phyloP scores from a whole-genome alignment of 2,113 vertebrate genomes.

The Damaliscus lunatus region DNA sequence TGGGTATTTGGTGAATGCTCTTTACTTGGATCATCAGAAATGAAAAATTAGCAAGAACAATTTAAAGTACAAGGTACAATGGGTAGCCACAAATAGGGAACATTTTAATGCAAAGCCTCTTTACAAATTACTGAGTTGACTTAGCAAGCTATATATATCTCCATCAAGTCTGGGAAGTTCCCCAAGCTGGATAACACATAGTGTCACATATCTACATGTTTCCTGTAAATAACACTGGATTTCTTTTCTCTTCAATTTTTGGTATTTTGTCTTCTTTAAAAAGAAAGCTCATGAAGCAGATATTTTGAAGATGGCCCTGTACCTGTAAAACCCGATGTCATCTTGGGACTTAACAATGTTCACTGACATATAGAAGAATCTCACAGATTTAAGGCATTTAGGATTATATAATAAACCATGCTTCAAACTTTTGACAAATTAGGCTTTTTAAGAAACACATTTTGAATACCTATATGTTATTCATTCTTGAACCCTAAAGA shows the following conservation, averaged over 20 bases:
- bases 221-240: background rate
- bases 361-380: background rate
- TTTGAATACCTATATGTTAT: conserved; percentile 1
- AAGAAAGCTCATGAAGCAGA: background rate
- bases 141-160: background rate
- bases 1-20: background rate
- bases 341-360: background rate
- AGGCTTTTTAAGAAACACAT: background rate
- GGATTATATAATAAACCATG: background rate
- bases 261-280: background rate
- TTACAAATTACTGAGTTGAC: background rate
- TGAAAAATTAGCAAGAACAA: conserved; percentile 3
- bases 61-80: background rate
- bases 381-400: background rate
- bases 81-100: conserved; percentile 19
- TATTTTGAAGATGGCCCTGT: background rate
- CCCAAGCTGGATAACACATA: background rate
- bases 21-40: conserved; percentile 19
- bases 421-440: background rate
- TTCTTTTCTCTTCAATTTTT: background rate
- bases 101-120: background rate
- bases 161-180: background rate
- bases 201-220: background rate
- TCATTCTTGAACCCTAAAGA: background rate
- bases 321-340: background rate